phyloP scores from a whole-genome alignment of 2,113 vertebrate genomes.

The Isichthys henryi region DNA sequence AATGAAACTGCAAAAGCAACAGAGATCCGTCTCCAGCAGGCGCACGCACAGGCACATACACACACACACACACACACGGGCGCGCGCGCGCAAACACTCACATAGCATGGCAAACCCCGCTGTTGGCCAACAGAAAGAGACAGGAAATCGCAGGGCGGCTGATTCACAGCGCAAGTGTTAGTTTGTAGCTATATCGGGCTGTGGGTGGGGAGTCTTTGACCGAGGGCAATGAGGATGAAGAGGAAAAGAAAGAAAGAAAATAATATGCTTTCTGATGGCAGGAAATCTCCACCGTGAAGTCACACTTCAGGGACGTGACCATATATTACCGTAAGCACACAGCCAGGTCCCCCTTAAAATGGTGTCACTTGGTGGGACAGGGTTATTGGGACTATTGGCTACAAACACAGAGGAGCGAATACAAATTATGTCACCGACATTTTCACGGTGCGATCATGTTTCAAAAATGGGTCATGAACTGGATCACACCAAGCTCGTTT shows the following conservation, averaged over 20 bases:
- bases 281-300: not conserved
- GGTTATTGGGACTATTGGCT: not conserved
- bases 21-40: not conserved
- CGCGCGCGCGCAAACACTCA: not conserved
- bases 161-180: not conserved
- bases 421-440: not conserved
- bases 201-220: not conserved
- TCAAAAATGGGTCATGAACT: not conserved
- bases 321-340: not conserved
- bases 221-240: not conserved
- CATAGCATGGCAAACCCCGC: not conserved
- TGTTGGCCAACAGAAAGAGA: not conserved
- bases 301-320: not conserved
- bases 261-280: not conserved
- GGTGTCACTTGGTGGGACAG: not conserved
- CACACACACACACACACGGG: not conserved
- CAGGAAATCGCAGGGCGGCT: not conserved
- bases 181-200: not conserved
- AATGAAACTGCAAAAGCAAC: not conserved
- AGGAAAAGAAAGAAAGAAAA: not conserved
- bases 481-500: not conserved
- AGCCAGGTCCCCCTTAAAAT: not conserved
- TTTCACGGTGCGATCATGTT: not conserved
- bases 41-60: too few relatives aligned
- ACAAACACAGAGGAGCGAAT: not conserved